Evolutionary conservation across 92 coral and sea anemone genomes (phyloP).

Genomic region (Anthopleura xanthogrammica): DNA sequence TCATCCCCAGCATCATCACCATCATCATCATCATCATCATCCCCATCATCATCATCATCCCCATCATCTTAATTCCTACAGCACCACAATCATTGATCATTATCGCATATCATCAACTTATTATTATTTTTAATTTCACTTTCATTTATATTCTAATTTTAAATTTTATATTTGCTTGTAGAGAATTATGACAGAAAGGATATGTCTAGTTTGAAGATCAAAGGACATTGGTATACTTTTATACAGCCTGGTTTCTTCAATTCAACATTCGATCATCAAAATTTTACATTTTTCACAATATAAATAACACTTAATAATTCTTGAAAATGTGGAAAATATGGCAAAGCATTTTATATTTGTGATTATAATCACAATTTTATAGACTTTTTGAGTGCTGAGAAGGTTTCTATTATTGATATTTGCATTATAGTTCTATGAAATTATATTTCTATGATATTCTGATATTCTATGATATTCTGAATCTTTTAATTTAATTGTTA

Average conservation of each 20-base stretch:
- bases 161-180: slow-evolving; percentile 20
- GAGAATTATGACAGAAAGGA: slow-evolving; percentile 60
- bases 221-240: slow-evolving; percentile 2
- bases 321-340: not conserved
- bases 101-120: too few relatives aligned
- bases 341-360: not conserved
- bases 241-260: not conserved
- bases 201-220: slow-evolving; percentile 33
- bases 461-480: not conserved
- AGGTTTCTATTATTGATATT: not conserved
- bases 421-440: not conserved
- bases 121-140: too few relatives aligned
- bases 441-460: not conserved
- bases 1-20: too few relatives aligned
- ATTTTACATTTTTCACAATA: not conserved
- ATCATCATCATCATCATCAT: too few relatives aligned
- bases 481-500: not conserved
- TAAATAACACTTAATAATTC: not conserved
- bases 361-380: not conserved
- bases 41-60: too few relatives aligned
- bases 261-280: not conserved
- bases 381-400: not conserved
- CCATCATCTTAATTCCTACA: too few relatives aligned
- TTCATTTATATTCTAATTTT: not conserved
- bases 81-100: not conserved